Percentiles rank a stretch among this genome's conserved stretches.
Conservation (phyloP, 2,888 invertebrate species). For the Dryocosmus kuriphilus region DNA sequence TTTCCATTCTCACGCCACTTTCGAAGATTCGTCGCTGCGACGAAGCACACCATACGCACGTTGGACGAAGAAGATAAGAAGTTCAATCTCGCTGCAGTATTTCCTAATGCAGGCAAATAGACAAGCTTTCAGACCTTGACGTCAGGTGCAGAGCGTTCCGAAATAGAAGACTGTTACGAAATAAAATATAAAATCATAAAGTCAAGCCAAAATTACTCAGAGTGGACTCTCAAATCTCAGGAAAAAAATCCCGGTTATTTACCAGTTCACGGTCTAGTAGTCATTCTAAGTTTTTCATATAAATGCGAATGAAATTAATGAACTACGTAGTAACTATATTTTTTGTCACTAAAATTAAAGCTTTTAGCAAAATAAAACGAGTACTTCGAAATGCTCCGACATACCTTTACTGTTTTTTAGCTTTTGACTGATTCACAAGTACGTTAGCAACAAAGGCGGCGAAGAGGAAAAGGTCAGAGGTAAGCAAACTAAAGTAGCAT, state of each 20-base stretch:
- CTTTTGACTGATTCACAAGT: constrained; percentile 30
- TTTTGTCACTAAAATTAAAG: not conserved
- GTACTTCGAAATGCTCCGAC: constrained; percentile 35
- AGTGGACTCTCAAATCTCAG: not conserved
- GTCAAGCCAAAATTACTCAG: not conserved
- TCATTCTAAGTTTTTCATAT: not conserved
- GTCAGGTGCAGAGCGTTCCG: constrained; percentile 59
- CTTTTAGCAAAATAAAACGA: not conserved
- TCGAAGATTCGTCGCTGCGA: constrained; percentile 64
- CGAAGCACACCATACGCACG: constrained; percentile 60
- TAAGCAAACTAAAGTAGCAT: constrained; percentile 15
- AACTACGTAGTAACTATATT: not conserved
- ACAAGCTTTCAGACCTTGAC: constrained; percentile 64
- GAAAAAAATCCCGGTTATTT: not conserved
- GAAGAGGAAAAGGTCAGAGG: constrained; percentile 10
- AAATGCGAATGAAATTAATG: not conserved
- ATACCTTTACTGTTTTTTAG: constrained; percentile 16
- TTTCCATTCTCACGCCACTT: constrained; percentile 44
- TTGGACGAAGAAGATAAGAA: constrained; percentile 59
- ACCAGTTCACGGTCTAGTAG: not conserved
- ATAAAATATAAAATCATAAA: constrained; percentile 39
- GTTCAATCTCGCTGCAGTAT: constrained; percentile 73
- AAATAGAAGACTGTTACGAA: constrained; percentile 45
- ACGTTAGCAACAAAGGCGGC: constrained; percentile 24
- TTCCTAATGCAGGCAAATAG: constrained; percentile 72